These are phyloP conservation scores for Cactoblastis cactorum DNA, from an alignment of 2,888 invertebrate genomes.

Conservation along the genomic window DNA sequence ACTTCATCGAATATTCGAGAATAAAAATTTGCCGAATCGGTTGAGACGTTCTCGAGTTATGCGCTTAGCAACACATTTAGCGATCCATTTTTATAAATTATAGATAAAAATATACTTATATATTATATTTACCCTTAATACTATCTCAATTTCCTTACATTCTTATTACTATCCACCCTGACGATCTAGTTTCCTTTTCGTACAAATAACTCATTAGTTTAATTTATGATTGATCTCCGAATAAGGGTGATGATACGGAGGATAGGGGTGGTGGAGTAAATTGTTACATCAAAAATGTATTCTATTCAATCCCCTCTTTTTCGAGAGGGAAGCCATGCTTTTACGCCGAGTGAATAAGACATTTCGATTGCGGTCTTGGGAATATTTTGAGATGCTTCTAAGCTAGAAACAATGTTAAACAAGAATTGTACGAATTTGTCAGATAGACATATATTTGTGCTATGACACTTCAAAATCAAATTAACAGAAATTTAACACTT, in stretches of 20 bases:
- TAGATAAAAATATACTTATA: too few relatives aligned
- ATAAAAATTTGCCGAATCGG: too few relatives aligned
- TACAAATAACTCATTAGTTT: slow-evolving; percentile 9
- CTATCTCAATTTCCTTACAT: not conserved
- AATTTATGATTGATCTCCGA: not conserved
- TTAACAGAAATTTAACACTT: too few relatives aligned
- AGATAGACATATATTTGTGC: too few relatives aligned
- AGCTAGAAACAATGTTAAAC: not conserved
- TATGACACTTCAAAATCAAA: too few relatives aligned
- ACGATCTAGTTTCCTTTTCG: not conserved
- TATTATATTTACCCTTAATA: too few relatives aligned
- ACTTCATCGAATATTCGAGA: too few relatives aligned
- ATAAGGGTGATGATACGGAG: not conserved
- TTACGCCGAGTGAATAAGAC: slow-evolving; percentile 1
- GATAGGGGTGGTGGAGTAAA: not conserved
- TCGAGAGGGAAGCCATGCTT: not conserved
- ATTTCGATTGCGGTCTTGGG: not conserved
- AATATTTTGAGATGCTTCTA: not conserved
- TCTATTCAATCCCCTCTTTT: not conserved
- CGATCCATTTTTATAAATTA: too few relatives aligned
- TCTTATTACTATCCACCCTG: not conserved
- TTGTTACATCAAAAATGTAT: slow-evolving; percentile 4
- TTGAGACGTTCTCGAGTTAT: too few relatives aligned
- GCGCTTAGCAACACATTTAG: too few relatives aligned
- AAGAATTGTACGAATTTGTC: too few relatives aligned